Base-by-base conservation (phyloP, 2,797 vertebrate species). In the Cheirogaleus major region DNA sequence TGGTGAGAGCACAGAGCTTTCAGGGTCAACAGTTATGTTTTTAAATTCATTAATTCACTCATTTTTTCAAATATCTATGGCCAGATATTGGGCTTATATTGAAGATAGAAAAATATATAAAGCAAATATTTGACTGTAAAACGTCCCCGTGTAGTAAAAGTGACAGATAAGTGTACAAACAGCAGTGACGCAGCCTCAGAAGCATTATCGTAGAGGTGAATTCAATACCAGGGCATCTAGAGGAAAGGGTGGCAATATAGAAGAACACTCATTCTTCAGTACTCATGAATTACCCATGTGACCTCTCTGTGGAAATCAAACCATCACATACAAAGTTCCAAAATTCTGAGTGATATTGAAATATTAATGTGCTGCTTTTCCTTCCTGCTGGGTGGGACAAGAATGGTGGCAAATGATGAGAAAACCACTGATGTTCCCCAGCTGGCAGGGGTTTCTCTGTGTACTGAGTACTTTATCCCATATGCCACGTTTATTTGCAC, bases 261-360 rank as follows among this genome's bases (percentile, higher is more conserved):
- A 61, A 78, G 50, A 55, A 67, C 2, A 55, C 4, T 14, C 12
- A 50, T 85, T 78, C 27, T 72, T 27, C 3, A 32, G 38, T 78
- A 32, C 18, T 73, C 32, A 23, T 43, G 27, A 80, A 38, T 88
- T 67, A 41, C 11, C 85, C 41, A 32, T 63, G 5, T 41, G 69
- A 70, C 15, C 8, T 20, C 45, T 85, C 63, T 67, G 38, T 65
- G 30, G n/a, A 95, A 94, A 94, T 91, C 80, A 93, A 82, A 20
- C 13, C 7, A 52, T 27, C 57, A 65, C 45, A n/a, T 48, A 41
- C 11, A 84, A 85, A 48, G 95, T 12, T 61, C 20, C 57, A 57
- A 63, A 72, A 55, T 55, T 72, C 12, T 73, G 18, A 41, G 32
- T 23, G 25, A 80, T 90, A 81, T 32, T 85, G 30, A 81, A 75